Evolutionary conservation across 2,797 vertebrate genomes (phyloP).

Genomic region (Brotula barbata): DNA sequence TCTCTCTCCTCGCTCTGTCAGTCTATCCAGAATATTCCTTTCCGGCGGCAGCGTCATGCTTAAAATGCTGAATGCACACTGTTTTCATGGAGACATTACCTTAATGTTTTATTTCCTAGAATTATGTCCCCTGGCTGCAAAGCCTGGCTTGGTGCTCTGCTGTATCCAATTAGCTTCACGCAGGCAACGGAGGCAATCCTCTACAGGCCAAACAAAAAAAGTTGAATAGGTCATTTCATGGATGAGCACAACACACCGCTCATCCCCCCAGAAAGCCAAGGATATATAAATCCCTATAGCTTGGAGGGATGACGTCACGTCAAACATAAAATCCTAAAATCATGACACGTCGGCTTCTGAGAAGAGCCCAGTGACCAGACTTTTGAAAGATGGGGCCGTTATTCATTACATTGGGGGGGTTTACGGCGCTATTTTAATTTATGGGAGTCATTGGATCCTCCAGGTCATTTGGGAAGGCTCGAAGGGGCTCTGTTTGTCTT

Average conservation of each 20-base stretch:
- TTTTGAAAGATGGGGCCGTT: slow-evolving; percentile 33
- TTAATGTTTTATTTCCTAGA: slow-evolving; percentile 69
- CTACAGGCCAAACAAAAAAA: slow-evolving; percentile 59
- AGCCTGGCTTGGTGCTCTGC: slow-evolving; percentile 42
- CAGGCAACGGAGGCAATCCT: slow-evolving; percentile 59
- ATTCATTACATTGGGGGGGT: slow-evolving; percentile 48
- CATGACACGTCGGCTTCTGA: slow-evolving; percentile 56
- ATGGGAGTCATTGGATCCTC: slow-evolving; percentile 63
- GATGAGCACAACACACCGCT: slow-evolving; percentile 51
- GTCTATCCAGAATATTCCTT: slow-evolving; percentile 26
- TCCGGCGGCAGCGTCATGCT: slow-evolving; percentile 42
- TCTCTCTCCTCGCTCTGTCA: slow-evolving; percentile 31
- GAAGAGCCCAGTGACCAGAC: slow-evolving; percentile 16
- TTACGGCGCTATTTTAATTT: slow-evolving; percentile 59
- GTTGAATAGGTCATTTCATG: slow-evolving; percentile 74
- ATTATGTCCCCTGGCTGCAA: slow-evolving; percentile 60
- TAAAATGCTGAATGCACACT: slow-evolving; percentile 59
- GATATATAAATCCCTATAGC: slow-evolving; percentile 63
- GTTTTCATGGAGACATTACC: slow-evolving; percentile 65
- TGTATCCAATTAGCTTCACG: slow-evolving; percentile 72
- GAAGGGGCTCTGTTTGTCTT: slow-evolving; percentile 51
- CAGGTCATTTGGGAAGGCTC: slow-evolving; percentile 44
- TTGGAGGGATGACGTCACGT: slow-evolving; percentile 67
- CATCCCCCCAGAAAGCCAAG: slow-evolving; percentile 33
- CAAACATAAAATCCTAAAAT: slow-evolving; percentile 61